A percentile compares a stretch with the other conserved stretches of the same genome.
Conservation (phyloP, 1,140 invertebrate species). For the Yoshiicerus persimilis region DNA sequence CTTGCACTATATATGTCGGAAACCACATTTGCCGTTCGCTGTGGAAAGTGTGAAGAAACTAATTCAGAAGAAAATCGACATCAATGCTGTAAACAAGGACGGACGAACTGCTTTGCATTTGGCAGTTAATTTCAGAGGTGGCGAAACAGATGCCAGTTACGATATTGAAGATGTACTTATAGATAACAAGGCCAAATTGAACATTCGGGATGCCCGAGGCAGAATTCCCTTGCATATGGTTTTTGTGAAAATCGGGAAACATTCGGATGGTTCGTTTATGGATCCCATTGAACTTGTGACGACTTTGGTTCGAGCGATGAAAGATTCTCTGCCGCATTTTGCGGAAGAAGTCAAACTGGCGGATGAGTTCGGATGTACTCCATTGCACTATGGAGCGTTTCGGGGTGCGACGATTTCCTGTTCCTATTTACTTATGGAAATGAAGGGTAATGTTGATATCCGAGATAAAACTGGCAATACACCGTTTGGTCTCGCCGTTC, state of each 20-base stretch:
- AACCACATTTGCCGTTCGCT: slow-evolving; percentile 30
- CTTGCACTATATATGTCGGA: slow-evolving; percentile 50
- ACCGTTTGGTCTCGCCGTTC: slow-evolving; percentile 57
- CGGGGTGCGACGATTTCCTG: slow-evolving; percentile 58
- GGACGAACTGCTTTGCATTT: slow-evolving; percentile 55
- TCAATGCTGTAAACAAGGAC: slow-evolving; percentile 52
- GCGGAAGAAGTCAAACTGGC: not conserved
- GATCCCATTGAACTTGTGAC: slow-evolving; percentile 59
- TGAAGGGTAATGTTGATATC: slow-evolving; percentile 52
- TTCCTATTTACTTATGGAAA: slow-evolving; percentile 47
- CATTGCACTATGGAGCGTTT: slow-evolving; percentile 58
- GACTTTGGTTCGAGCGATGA: slow-evolving; percentile 53
- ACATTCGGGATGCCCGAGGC: slow-evolving; percentile 47
- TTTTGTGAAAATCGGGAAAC: slow-evolving; percentile 54
- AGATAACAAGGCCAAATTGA: slow-evolving; percentile 46
- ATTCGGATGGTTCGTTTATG: slow-evolving; percentile 46
- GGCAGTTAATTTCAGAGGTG: slow-evolving; percentile 53
- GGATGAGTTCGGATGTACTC: slow-evolving; percentile 55
- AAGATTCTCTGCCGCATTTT: slow-evolving; percentile 51
- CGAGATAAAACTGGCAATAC: slow-evolving; percentile 58
- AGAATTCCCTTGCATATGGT: slow-evolving; percentile 57
- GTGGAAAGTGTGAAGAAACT: slow-evolving; percentile 48
- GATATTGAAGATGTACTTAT: slow-evolving; percentile 52
- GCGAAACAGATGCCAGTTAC: slow-evolving; percentile 52
- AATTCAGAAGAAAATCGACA: slow-evolving; percentile 50